Base-by-base conservation (phyloP, 2,888 invertebrate species). In the Thera obeliscata region DNA sequence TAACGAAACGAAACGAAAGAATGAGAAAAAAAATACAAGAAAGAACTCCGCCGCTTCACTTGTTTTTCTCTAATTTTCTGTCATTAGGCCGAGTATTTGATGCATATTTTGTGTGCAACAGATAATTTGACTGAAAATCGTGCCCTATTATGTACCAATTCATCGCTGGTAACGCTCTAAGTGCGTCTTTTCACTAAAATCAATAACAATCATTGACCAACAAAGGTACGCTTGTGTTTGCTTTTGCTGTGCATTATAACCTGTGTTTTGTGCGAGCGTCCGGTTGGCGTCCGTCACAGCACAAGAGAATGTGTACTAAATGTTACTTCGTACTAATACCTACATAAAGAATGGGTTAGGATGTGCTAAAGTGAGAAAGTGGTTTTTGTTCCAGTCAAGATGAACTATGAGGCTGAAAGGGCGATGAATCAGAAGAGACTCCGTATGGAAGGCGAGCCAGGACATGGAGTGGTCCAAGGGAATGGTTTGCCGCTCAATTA, bases 201-300 rank as follows among this genome's bases (percentile, higher is more conserved):
- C 94, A 89, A 94, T 94, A 94, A 88, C 88, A 92, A 91, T 90
- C 92, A 87, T 87, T 89, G 89, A 89, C 89, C 89, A 93, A 93
- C 93, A 94, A 94, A 94, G 94, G 94, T 94, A 94, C 93, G 93
- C 94, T 94, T 90, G 87, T 93, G 92, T 93, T 92, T 91, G 92
- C 90, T 88, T 90, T 90, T 85, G 82, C 84, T 82, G 80, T 84
- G 86, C 86, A 81, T 73, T 90, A 90, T 93, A 93, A 93, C 93
- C 93, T 94, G 91, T 93, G 92, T 91, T 90, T 91, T 87, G 88
- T 88, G 87, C 87, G 89, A 84, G 94, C 93, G 94, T 94, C 93
- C 93, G 92, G 91, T 92, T 93, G 90, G 94, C 94, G 94, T 94
- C 94, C 89, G 90, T 89, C 90, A 91, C 82, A 89, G 87, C 85